Percentiles rank a stretch among this genome's conserved stretches.
phyloP scores from a whole-genome alignment of 2,797 vertebrate genomes.

The Nyctibius grandis region DNA sequence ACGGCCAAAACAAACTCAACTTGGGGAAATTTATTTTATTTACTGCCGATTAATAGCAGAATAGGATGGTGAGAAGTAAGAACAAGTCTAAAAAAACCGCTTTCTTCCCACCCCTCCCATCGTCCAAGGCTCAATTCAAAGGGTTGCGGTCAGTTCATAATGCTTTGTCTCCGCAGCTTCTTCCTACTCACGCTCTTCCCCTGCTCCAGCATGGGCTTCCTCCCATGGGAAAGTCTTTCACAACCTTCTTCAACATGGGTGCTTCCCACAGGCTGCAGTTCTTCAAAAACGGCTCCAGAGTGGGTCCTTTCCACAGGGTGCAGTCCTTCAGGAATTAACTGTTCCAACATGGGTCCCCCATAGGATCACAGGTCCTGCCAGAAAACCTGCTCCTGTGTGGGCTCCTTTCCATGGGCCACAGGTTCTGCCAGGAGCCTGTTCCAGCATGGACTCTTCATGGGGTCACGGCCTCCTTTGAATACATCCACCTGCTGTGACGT shows the following conservation, averaged over 20 bases:
- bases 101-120: rapidly evolving
- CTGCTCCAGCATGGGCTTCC: neutral
- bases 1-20: neutral
- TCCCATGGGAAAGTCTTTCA: neutral
- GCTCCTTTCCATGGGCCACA: neutral
- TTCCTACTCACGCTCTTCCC: neutral
- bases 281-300: neutral
- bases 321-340: too few species aligned
- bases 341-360: too few species aligned
- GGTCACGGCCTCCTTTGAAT: neutral
- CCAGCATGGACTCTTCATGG: rapidly evolving
- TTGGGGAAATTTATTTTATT: neutral
- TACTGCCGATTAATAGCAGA: neutral
- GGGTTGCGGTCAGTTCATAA: too few species aligned
- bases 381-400: neutral
- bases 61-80: neutral
- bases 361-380: too few species aligned
- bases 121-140: neutral
- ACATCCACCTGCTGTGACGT: rapidly evolving
- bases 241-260: neutral
- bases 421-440: neutral
- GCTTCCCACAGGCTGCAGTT: neutral
- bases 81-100: neutral
- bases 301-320: too few species aligned
- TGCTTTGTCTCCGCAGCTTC: neutral